A percentile compares a stretch with the other conserved stretches of the same genome.
Conservation (phyloP, 2,797 vertebrate genomes). For the Lacerta viridis region DNA sequence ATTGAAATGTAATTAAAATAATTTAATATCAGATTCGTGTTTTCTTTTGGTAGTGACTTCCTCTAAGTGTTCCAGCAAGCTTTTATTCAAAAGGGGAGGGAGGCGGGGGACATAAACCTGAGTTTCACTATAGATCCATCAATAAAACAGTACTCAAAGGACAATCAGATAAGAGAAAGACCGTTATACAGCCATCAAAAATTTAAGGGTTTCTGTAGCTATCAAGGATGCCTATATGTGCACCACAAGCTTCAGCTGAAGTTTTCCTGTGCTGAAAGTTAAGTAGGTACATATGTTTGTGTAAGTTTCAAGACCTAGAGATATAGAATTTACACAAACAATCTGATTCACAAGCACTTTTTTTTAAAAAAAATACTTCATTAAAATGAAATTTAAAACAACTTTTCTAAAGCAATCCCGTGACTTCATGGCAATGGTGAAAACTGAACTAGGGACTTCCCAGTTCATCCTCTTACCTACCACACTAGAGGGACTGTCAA, state of each 20-base stretch:
- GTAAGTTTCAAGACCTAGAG: background rate
- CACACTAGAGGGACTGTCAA: background rate
- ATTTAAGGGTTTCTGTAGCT: background rate
- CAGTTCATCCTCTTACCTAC: background rate
- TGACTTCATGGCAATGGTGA: background rate
- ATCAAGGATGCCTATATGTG: background rate
- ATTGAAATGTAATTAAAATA: conserved; percentile 75
- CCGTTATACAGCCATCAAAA: background rate
- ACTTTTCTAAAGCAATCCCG: background rate
- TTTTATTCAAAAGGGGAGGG: conserved; percentile 41
- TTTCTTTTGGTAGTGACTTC: conserved; percentile 64
- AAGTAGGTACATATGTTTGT: background rate
- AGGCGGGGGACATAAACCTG: background rate
- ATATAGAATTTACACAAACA: background rate
- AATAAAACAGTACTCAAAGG: background rate
- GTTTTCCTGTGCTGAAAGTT: background rate
- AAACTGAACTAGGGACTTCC: background rate
- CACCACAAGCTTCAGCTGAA: background rate
- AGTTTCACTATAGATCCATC: background rate
- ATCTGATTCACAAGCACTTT: background rate
- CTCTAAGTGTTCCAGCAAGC: conserved; percentile 59
- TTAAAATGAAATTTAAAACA: background rate
- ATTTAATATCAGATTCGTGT: conserved; percentile 71
- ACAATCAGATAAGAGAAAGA: background rate
- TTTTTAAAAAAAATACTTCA: background rate